Conservation (phyloP, 2,797 vertebrate genomes). For the Pachyuromys duprasi region DNA sequence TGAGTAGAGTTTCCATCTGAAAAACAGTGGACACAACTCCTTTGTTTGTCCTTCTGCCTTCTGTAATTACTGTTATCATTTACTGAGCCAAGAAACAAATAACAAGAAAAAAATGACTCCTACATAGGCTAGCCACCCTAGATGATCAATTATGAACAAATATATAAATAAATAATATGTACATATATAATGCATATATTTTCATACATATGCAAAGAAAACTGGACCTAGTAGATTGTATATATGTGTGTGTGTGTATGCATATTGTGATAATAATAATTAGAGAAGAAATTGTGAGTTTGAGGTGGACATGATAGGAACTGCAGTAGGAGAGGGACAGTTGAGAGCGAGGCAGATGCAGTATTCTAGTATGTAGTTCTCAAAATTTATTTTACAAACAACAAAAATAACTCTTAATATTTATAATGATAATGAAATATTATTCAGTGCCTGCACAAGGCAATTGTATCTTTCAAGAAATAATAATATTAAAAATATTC, state of each 20-base stretch:
- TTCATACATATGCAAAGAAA: background rate
- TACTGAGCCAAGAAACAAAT: background rate
- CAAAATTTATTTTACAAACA: background rate
- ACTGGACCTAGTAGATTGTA: background rate
- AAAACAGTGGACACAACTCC: fast-evolving
- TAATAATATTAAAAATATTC: background rate
- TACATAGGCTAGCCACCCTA: too few species aligned
- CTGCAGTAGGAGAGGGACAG: background rate
- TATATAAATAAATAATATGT: too few species aligned
- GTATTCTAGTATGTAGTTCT: too few species aligned
- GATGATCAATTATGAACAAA: background rate
- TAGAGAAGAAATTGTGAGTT: background rate
- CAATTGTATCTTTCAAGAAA: background rate
- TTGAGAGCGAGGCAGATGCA: too few species aligned
- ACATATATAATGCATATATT: background rate
- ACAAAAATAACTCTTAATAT: background rate
- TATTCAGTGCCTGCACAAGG: background rate
- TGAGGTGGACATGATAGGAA: background rate
- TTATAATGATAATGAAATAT: background rate
- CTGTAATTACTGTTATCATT: background rate
- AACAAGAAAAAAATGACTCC: background rate
- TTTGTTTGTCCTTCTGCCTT: background rate
- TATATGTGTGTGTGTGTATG: too few species aligned
- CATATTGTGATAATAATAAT: background rate
- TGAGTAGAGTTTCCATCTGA: fast-evolving